Conservation (phyloP, 2,888 invertebrate genomes). For the Tillus elongatus region DNA sequence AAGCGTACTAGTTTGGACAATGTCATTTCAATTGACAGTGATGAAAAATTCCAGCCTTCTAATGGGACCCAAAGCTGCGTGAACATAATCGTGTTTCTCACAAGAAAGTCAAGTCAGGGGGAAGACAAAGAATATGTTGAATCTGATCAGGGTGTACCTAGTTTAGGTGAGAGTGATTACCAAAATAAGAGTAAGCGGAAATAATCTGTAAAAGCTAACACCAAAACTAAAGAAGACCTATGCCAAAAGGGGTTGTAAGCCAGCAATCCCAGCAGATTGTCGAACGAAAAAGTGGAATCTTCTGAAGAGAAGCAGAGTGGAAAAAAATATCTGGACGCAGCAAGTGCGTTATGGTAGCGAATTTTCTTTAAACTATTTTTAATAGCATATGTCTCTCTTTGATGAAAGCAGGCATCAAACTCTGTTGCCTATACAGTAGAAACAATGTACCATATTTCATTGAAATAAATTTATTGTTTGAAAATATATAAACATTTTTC, state of each 20-base stretch:
- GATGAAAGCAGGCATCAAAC: too few relatives aligned
- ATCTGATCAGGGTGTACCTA: conserved; percentile 27
- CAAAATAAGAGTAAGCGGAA: conserved; percentile 36
- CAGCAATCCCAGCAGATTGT: conserved; percentile 37
- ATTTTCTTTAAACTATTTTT: too few relatives aligned
- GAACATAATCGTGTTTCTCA: conserved; percentile 31
- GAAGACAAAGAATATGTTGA: conserved; percentile 34
- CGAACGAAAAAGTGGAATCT: conserved; percentile 41
- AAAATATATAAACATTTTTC: too few relatives aligned
- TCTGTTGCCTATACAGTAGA: too few relatives aligned
- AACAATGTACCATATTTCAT: too few relatives aligned
- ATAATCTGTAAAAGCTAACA: conserved; percentile 28
- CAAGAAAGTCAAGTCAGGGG: conserved; percentile 26
- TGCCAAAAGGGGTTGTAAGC: conserved; percentile 33
- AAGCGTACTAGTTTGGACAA: conserved; percentile 40
- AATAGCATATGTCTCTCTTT: too few relatives aligned
- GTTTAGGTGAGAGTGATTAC: conserved; percentile 35
- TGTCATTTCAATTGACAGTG: conserved; percentile 40
- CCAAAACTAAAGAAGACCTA: conserved; percentile 31
- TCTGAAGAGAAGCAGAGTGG: conserved; percentile 35
- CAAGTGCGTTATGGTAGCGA: too few relatives aligned
- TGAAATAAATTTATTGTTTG: too few relatives aligned
- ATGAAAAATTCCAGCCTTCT: conserved; percentile 37
- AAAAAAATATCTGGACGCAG: too few relatives aligned
- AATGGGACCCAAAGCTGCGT: conserved; percentile 34